A percentile compares a stretch with the other conserved stretches of the same genome.
phyloP scores from a whole-genome alignment of 2,888 invertebrate species.

The Meloe dianella region DNA sequence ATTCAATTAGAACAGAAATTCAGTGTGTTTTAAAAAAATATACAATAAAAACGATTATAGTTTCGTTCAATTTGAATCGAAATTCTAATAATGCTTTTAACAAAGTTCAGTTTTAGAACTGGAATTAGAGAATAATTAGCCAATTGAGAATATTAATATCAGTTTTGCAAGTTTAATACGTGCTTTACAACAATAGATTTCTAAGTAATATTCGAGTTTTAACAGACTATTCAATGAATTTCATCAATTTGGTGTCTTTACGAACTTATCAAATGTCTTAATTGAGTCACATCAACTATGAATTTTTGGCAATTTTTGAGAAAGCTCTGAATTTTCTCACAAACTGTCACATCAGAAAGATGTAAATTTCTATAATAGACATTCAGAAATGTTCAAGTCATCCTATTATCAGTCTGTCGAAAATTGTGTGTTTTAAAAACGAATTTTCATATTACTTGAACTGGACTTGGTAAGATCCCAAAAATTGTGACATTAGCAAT shows the following conservation, averaged over 20 bases:
- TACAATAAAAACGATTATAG: not conserved
- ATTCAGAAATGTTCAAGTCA: not conserved
- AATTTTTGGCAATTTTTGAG: not conserved
- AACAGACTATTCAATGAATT: not conserved
- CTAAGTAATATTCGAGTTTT: not conserved
- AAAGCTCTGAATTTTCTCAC: not conserved
- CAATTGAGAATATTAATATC: constrained; percentile 30
- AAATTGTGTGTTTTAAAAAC: not conserved
- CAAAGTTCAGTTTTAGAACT: not conserved
- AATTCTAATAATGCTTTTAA: not conserved
- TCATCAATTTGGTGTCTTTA: not conserved
- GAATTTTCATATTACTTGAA: no score
- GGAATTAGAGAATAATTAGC: constrained; percentile 28
- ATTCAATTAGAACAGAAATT: not conserved
- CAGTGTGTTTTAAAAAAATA: not conserved
- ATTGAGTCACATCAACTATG: not conserved
- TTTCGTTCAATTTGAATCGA: not conserved
- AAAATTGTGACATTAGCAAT: no score
- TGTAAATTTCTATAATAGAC: not conserved
- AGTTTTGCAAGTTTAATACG: constrained; percentile 22
- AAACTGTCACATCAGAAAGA: not conserved
- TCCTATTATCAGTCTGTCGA: not conserved
- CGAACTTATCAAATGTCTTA: not conserved
- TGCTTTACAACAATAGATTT: constrained; percentile 17
- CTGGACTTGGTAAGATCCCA: no score